A percentile compares a stretch with the other conserved stretches of the same genome.
Conservation (phyloP, 1,140 invertebrate genomes). For the Carposina sasakii region DNA sequence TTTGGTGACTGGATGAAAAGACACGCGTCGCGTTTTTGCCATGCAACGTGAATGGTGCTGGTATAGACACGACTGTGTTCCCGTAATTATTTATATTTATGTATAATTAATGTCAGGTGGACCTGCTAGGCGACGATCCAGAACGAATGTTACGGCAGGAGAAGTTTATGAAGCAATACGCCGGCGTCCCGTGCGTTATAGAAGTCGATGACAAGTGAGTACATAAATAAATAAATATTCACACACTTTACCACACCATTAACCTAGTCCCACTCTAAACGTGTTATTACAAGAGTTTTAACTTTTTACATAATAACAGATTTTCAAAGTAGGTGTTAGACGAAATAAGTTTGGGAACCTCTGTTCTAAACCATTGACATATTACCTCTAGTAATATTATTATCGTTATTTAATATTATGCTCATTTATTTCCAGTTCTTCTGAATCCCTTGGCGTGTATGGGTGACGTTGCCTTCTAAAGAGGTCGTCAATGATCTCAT, state of each 20-base stretch:
- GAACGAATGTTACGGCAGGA: slow-evolving; percentile 29
- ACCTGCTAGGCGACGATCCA: slow-evolving; percentile 29
- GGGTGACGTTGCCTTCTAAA: slow-evolving; percentile 28
- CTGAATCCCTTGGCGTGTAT: slow-evolving; percentile 51
- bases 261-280: neutral
- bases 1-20: no score
- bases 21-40: no score
- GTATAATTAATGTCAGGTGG: slow-evolving; percentile 30
- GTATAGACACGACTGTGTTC: neutral
- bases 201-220: slow-evolving; percentile 55
- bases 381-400: neutral
- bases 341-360: neutral
- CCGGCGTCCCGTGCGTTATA: slow-evolving; percentile 31
- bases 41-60: no score
- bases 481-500: slow-evolving; percentile 39
- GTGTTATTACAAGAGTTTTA: neutral
- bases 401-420: neutral
- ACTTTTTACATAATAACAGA: neutral
- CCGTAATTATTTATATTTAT: neutral
- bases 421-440: slow-evolving; percentile 45
- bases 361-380: neutral
- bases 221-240: neutral
- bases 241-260: neutral
- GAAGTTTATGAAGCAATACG: slow-evolving; percentile 27
- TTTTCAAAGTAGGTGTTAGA: neutral